Conservation (phyloP, 2,888 invertebrate genomes). For the Lycophotia porphyrea region DNA sequence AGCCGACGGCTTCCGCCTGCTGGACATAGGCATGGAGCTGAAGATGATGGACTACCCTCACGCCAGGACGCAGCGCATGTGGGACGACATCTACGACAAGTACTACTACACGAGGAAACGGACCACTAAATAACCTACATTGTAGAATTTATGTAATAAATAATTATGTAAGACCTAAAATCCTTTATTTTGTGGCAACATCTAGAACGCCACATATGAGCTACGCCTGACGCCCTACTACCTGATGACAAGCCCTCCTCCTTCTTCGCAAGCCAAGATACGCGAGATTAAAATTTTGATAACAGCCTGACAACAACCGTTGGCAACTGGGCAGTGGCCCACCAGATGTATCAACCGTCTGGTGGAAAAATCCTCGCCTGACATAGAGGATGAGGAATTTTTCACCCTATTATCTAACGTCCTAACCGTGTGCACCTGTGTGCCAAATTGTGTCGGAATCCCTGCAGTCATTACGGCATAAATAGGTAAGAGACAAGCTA, state of each 20-base stretch:
- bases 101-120: slow-evolving; percentile 76
- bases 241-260: not conserved
- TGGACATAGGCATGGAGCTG: slow-evolving; percentile 77
- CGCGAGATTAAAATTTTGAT: not conserved
- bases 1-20: slow-evolving; percentile 70
- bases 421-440: not conserved
- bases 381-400: not conserved
- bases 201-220: not conserved
- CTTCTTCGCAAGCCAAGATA: not conserved
- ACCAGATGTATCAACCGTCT: not conserved
- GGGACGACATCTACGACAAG: slow-evolving; percentile 85
- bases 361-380: not conserved
- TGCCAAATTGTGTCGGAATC: not conserved
- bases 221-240: not conserved
- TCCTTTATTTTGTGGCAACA: not conserved
- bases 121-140: slow-evolving; percentile 39
- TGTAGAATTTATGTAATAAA: slow-evolving; percentile 11
- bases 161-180: not conserved
- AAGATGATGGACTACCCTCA: slow-evolving; percentile 79
- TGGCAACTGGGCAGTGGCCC: not conserved
- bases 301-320: not conserved
- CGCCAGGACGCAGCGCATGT: slow-evolving; percentile 69
- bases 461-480: not conserved
- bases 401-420: not conserved
- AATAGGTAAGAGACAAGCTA: not conserved